A percentile compares a stretch with the other conserved stretches of the same genome.
phyloP scores from a whole-genome alignment of 2,888 invertebrate genomes.

The Malthinus flaveolus region DNA sequence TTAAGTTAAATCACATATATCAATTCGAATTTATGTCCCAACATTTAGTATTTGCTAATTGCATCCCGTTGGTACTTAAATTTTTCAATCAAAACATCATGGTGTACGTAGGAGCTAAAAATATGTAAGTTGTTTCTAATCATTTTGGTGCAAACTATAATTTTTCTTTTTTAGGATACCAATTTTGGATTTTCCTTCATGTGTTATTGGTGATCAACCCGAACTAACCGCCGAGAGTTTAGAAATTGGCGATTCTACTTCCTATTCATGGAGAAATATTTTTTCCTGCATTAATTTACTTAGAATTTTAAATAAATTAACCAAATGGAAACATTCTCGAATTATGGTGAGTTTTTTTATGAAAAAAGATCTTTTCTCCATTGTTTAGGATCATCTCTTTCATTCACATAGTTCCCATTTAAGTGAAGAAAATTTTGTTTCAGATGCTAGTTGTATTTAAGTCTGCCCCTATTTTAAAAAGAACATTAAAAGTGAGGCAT shows the following conservation, averaged over 20 bases:
- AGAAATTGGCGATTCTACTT: slow-evolving; percentile 80
- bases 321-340: slow-evolving; percentile 99
- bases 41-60: slow-evolving; percentile 98
- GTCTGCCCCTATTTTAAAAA: slow-evolving; percentile 96
- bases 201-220: slow-evolving; percentile 93
- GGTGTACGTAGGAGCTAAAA: slow-evolving; percentile 92
- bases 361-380: too few relatives aligned
- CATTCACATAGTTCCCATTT: slow-evolving; percentile 1
- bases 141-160: slow-evolving; percentile 20
- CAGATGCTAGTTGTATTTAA: slow-evolving; percentile 98
- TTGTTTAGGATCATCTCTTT: too few relatives aligned
- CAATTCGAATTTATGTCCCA: slow-evolving; percentile 99
- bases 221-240: slow-evolving; percentile 91
- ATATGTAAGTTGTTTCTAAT: slow-evolving; percentile 61
- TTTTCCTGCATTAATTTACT: slow-evolving; percentile 97
- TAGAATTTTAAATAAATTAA: slow-evolving; percentile 95
- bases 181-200: slow-evolving; percentile 92
- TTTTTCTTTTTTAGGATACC: slow-evolving; percentile 67
- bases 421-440: too few relatives aligned
- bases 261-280: slow-evolving; percentile 96
- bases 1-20: slow-evolving; percentile 96
- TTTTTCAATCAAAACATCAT: slow-evolving; percentile 98
- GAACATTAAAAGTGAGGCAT: slow-evolving; percentile 92
- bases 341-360: slow-evolving; percentile 71
- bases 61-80: slow-evolving; percentile 96